Base-by-base conservation (phyloP, 2,888 invertebrate genomes). In the Acronicta alni region DNA sequence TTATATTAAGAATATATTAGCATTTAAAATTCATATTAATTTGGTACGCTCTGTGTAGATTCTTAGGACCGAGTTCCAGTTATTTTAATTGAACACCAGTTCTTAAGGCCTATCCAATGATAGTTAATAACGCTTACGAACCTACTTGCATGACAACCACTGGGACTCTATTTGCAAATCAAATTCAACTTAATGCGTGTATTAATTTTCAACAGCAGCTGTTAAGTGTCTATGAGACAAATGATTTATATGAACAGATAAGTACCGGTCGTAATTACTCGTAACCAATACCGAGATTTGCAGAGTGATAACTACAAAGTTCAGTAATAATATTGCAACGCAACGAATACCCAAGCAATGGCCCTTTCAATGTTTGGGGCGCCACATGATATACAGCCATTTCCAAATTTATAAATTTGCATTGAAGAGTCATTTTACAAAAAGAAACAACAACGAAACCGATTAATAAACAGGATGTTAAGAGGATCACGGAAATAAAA, bases 191-290 rank as follows among this genome's bases (percentile, higher is more conserved):
- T 84, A 87, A 85, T 84, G 65, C 80, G 76, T 80, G 81, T 82
- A 86, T 89, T 86, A 82, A 87, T 88, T 84, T 75, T 72, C 80
- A 84, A 80, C 83, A 79, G 82, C 86, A 84, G 81, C 84, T 80
- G 80, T 75, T 77, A 75, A 80, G 77, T 81, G 83, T 82, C 80
- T 77, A 70, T 60, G 75, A 67, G 78, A 82, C 78, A 80, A 86
- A 82, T 88, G 85, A 89, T 90, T 88, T 87, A 89, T 88, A 72
- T 72, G 55, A 77, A 78, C 75, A 80, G 87, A 88, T 88, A 88
- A 84, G 77, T 78, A 69, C 74, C 75, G 71, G 57, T 73, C 80
- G 80, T 83, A 83, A 83, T 84, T 85, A 83, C 79, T 77, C 72
- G 67, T 77, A 85, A 81, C 79, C 74, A 76, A 79, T 79, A 77